phyloP scores from a whole-genome alignment of 92 coral and sea anemone species.

The Pocillopora grandis region DNA sequence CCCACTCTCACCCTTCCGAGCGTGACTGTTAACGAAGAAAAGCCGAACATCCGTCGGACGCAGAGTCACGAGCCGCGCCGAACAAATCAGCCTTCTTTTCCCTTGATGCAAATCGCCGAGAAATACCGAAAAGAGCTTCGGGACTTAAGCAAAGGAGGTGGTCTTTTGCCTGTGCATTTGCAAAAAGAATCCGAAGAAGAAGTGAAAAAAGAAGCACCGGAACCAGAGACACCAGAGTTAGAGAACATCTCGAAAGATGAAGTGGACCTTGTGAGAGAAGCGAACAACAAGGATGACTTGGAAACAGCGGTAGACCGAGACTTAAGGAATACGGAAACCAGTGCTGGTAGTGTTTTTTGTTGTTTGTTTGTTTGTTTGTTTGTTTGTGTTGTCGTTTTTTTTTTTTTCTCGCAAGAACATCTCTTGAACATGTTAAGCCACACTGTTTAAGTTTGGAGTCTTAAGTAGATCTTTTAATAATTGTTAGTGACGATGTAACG shows the following conservation, averaged over 20 bases:
- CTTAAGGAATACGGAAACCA: background rate
- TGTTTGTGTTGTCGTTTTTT: background rate
- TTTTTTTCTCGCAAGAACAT: background rate
- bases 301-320: background rate
- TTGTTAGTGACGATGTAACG: no score
- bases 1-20: slow-evolving; percentile 62
- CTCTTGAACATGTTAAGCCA: no score
- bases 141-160: slow-evolving; percentile 31
- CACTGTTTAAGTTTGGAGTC: background rate
- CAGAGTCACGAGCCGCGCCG: slow-evolving; percentile 34
- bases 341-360: background rate
- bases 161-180: slow-evolving; percentile 8
- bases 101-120: slow-evolving; percentile 72
- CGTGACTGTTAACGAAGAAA: slow-evolving; percentile 31
- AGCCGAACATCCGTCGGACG: background rate
- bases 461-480: no score
- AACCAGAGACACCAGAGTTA: background rate
- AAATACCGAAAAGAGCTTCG: slow-evolving; percentile 68
- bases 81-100: slow-evolving; percentile 40
- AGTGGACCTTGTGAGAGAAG: background rate
- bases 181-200: background rate
- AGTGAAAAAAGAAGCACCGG: background rate
- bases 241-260: background rate
- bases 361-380: background rate
- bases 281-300: background rate